Evolutionary conservation across 2,888 invertebrate species (phyloP).

Genomic region (Brachyptera putata): DNA sequence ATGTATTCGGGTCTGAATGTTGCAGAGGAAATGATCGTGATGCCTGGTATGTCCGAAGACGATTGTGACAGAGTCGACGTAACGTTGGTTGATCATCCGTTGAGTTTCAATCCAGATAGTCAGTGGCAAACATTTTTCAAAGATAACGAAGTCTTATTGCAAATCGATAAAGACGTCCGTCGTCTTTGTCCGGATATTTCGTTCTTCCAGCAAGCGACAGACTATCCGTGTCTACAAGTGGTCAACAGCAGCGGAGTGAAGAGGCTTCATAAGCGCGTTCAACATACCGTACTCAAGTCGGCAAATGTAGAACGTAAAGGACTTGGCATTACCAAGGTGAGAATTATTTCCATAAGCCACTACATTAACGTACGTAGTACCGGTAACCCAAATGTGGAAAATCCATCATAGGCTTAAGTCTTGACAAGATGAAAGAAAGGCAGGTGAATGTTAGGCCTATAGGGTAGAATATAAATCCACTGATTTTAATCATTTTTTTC

Average conservation of each 20-base stretch:
- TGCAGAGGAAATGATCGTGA: slow-evolving; percentile 81
- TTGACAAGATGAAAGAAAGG: no score
- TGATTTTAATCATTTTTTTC: no score
- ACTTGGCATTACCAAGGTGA: slow-evolving; percentile 83
- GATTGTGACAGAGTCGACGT: slow-evolving; percentile 53
- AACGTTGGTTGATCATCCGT: slow-evolving; percentile 74
- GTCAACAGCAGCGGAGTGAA: slow-evolving; percentile 78
- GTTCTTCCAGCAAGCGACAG: slow-evolving; percentile 94
- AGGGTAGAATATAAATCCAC: no score
- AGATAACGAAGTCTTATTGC: slow-evolving; percentile 94
- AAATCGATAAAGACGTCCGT: slow-evolving; percentile 95
- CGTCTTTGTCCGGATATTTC: slow-evolving; percentile 93
- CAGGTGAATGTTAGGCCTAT: no score
- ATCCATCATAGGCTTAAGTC: no score
- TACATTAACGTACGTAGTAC: no score
- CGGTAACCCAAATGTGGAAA: no score
- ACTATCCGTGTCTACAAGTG: slow-evolving; percentile 78
- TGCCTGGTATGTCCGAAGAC: slow-evolving; percentile 60
- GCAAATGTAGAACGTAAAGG: slow-evolving; percentile 86
- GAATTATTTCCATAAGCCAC: no score
- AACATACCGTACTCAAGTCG: slow-evolving; percentile 77
- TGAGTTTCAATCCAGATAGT: slow-evolving; percentile 92
- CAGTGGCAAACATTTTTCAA: slow-evolving; percentile 95
- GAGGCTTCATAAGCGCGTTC: slow-evolving; percentile 82
- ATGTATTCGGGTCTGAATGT: slow-evolving; percentile 31